Conservation (phyloP, 1,140 invertebrate species). For the Ganaspis sp. region DNA sequence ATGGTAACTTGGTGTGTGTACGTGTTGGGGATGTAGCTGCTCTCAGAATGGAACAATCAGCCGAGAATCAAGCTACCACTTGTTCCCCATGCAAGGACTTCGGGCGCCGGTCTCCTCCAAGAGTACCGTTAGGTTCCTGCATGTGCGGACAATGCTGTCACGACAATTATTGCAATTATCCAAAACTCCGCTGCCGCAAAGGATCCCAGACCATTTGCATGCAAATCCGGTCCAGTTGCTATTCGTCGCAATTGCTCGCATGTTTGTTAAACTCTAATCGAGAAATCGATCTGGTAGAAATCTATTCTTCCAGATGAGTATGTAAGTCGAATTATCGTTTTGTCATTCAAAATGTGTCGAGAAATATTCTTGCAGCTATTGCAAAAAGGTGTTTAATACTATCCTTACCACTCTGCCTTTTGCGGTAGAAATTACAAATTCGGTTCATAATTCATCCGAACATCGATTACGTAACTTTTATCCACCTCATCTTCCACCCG, state of each 20-base stretch:
- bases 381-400: no score
- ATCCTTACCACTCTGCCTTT: no score
- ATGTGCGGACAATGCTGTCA: conserved; percentile 63
- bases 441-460: no score
- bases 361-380: no score
- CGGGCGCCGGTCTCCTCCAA: conserved; percentile 66
- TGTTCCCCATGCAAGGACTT: conserved; percentile 70
- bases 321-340: no score
- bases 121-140: conserved; percentile 49
- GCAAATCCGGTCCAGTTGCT: conserved; percentile 58
- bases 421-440: no score
- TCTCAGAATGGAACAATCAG: conserved; percentile 77
- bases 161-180: conserved; percentile 76
- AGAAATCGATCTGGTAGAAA: not conserved
- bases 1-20: conserved; percentile 49
- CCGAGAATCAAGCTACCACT: conserved; percentile 75
- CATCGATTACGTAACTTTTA: no score
- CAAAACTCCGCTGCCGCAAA: conserved; percentile 58
- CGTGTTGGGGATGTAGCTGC: conserved; percentile 59
- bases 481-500: no score
- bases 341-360: no score
- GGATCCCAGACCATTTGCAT: conserved; percentile 65
- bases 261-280: not conserved
- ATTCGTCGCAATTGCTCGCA: not conserved
- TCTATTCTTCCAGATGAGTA: not conserved